Percentiles rank a stretch among this genome's conserved stretches.
These are phyloP conservation scores for Helleia helle DNA, from an alignment of 2,888 invertebrate species.

Conservation along the genomic window DNA sequence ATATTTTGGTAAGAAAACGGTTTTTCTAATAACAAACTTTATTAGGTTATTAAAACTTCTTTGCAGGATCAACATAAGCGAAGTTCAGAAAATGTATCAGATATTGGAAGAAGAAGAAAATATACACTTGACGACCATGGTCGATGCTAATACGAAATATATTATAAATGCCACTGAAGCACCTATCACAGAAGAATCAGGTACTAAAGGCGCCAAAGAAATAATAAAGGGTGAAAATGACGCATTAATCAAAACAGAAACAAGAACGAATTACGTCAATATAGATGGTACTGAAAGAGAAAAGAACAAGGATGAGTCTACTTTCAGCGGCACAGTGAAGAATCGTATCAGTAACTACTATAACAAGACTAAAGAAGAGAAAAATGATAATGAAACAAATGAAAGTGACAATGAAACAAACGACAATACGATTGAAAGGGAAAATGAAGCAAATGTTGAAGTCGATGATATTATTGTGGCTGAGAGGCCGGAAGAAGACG, in stretches of 20 bases:
- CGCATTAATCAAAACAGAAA: slow-evolving; percentile 59
- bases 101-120: slow-evolving; percentile 66
- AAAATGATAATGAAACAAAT: slow-evolving; percentile 20
- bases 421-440: slow-evolving; percentile 16
- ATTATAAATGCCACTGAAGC: slow-evolving; percentile 21
- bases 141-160: slow-evolving; percentile 38
- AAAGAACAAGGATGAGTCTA: slow-evolving; percentile 43
- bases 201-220: too few species aligned
- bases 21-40: too few species aligned
- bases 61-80: slow-evolving; percentile 62
- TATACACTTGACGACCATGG: slow-evolving; percentile 54
- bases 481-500: slow-evolving; percentile 30
- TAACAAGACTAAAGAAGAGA: slow-evolving; percentile 30
- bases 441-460: slow-evolving; percentile 31
- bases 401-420: slow-evolving; percentile 15
- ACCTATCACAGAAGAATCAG: slow-evolving; percentile 16
- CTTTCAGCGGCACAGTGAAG: slow-evolving; percentile 41
- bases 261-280: slow-evolving; percentile 57
- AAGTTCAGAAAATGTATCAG: slow-evolving; percentile 63
- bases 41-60: slow-evolving; percentile 13
- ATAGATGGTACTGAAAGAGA: slow-evolving; percentile 62
- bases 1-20: too few species aligned
- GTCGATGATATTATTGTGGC: slow-evolving; percentile 58
- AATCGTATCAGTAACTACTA: slow-evolving; percentile 44
- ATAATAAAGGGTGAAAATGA: slow-evolving; percentile 34